Percentiles rank a stretch among this genome's conserved stretches.
Conservation (phyloP, 2,888 invertebrate species). For the Ceramica pisi region DNA sequence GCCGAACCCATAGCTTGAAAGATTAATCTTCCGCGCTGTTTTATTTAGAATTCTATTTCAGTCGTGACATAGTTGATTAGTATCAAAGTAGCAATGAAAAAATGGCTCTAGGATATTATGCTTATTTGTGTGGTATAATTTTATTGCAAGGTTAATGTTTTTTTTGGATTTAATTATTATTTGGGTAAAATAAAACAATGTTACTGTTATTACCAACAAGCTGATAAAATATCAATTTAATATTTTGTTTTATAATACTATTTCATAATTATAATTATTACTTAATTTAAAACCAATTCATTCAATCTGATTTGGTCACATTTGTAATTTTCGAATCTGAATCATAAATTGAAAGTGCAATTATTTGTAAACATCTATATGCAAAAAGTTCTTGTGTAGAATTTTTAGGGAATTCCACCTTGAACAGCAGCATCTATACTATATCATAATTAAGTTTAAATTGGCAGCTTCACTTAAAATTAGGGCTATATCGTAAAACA, state of each 20-base stretch:
- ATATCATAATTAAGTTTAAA: conserved; percentile 45
- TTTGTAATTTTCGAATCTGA: conserved; percentile 10
- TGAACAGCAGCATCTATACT: conserved; percentile 40
- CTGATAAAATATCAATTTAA: conserved; percentile 6
- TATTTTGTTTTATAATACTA: conserved; percentile 1
- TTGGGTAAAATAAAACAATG: conserved; percentile 7
- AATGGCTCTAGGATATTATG: not conserved
- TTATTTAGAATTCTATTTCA: conserved; percentile 8
- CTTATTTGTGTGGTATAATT: conserved; percentile 12
- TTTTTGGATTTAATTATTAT: conserved; percentile 2
- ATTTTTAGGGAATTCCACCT: conserved; percentile 82
- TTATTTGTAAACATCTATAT: conserved; percentile 71
- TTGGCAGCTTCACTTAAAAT: conserved; percentile 62
- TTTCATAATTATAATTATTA: not conserved
- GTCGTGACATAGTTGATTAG: conserved; percentile 7
- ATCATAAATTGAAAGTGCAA: conserved; percentile 81
- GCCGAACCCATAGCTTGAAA: no score
- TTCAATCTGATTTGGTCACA: conserved; percentile 6
- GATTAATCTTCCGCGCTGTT: not conserved
- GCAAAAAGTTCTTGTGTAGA: conserved; percentile 64
- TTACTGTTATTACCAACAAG: not conserved
- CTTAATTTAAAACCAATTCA: conserved; percentile 16
- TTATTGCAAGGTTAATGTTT: conserved; percentile 3
- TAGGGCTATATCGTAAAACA: conserved; percentile 34
- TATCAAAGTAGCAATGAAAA: not conserved